phyloP scores from a whole-genome alignment of 2,888 invertebrate genomes.

The Drosophila meridionalis region DNA sequence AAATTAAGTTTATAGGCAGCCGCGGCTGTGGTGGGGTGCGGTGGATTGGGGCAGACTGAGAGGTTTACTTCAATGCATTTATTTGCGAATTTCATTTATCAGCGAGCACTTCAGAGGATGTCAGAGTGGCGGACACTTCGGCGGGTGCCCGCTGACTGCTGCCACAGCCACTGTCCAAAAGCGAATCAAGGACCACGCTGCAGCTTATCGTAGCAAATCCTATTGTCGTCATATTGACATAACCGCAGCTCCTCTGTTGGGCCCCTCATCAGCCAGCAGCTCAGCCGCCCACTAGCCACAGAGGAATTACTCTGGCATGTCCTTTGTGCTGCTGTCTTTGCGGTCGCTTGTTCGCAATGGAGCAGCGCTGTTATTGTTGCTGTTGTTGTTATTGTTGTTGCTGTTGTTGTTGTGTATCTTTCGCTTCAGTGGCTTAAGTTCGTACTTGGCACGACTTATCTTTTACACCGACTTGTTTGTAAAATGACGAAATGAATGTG shows the following conservation, averaged over 20 bases:
- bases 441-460: constrained; percentile 76
- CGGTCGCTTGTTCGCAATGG: constrained; percentile 56
- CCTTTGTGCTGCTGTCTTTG: constrained; percentile 62
- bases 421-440: constrained; percentile 74
- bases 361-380: constrained; percentile 24
- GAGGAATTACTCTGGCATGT: constrained; percentile 61
- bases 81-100: constrained; percentile 79
- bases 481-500: constrained; percentile 80
- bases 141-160: constrained; percentile 10
- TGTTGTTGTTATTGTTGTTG: constrained; percentile 44
- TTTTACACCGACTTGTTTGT: constrained; percentile 76
- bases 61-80: constrained; percentile 61
- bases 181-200: constrained; percentile 66
- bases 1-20: constrained; percentile 8
- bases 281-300: constrained; percentile 40
- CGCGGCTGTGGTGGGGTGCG: not conserved
- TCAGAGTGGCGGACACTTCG: constrained; percentile 30
- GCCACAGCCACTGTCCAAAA: constrained; percentile 25
- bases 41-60: not conserved
- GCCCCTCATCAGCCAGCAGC: constrained; percentile 7
- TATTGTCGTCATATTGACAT: constrained; percentile 79
- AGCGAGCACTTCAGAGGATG: constrained; percentile 53
- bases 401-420: constrained; percentile 66
- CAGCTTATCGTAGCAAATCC: constrained; percentile 74
- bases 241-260: constrained; percentile 60